phyloP scores from a whole-genome alignment of 2,888 invertebrate genomes.

The Lagria hirta region DNA sequence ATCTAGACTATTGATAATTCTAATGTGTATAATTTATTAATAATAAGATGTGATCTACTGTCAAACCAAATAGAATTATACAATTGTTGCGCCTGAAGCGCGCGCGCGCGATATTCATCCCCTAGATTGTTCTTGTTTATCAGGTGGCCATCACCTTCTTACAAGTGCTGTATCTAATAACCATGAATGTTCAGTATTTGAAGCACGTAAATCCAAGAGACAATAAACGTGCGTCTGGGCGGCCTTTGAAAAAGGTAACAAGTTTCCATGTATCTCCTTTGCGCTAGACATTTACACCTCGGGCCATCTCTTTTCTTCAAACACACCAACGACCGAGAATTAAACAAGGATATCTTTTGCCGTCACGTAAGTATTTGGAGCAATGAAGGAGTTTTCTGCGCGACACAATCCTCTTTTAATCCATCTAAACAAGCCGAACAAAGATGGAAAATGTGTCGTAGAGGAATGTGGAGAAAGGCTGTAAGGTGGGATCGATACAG shows the following conservation, averaged over 20 bases:
- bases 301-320: constrained; percentile 34
- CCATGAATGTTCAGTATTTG: constrained; percentile 40
- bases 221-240: constrained; percentile 46
- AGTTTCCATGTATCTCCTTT: constrained; percentile 37
- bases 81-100: too few species aligned
- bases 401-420: constrained; percentile 16
- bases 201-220: constrained; percentile 47
- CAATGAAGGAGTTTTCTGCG: constrained; percentile 23
- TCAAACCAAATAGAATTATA: too few species aligned
- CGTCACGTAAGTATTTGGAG: constrained; percentile 34
- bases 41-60: too few species aligned
- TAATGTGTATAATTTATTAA: too few species aligned
- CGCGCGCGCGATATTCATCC: too few species aligned
- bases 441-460: constrained; percentile 18
- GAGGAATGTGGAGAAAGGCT: constrained; percentile 27
- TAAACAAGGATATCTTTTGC: constrained; percentile 39
- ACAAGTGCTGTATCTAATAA: constrained; percentile 35
- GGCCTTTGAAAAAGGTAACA: constrained; percentile 44
- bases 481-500: constrained; percentile 43
- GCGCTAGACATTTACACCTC: constrained; percentile 35
- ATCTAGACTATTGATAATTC: too few species aligned
- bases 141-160: constrained; percentile 12
- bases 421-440: constrained; percentile 5
- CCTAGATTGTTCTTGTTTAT: too few species aligned
- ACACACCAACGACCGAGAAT: constrained; percentile 34